A percentile compares a stretch with the other conserved stretches of the same genome.
These are phyloP conservation scores for Siderastrea radians DNA, from an alignment of 92 coral and sea anemone genomes.

Conservation along the genomic window DNA sequence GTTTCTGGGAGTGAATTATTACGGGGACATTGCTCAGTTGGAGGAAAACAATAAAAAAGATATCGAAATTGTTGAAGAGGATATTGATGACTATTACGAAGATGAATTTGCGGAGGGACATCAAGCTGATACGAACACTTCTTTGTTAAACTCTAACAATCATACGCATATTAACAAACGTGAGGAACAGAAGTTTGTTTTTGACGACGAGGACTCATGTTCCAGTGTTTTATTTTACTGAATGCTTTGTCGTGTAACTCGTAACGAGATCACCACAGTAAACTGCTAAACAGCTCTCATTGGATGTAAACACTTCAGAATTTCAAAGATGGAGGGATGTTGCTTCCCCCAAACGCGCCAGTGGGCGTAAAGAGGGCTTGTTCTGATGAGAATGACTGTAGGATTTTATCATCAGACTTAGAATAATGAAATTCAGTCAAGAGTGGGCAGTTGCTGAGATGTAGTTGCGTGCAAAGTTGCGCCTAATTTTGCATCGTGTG, in stretches of 20 bases:
- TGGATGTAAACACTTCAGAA: too few species aligned
- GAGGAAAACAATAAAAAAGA: constrained; percentile 3
- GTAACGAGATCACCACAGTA: too few species aligned
- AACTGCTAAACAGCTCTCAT: too few species aligned
- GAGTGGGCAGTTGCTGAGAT: too few species aligned
- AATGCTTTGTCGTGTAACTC: not conserved
- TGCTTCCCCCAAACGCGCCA: too few species aligned
- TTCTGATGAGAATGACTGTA: too few species aligned
- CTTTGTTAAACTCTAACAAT: constrained; percentile 14
- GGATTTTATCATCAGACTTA: too few species aligned
- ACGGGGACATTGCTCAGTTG: constrained; percentile 52
- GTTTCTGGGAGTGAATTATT: constrained; percentile 51
- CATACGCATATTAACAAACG: constrained; percentile 22
- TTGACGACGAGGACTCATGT: constrained; percentile 72
- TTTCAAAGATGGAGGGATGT: too few species aligned
- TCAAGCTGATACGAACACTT: constrained; percentile 9
- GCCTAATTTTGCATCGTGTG: too few species aligned
- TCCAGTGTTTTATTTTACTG: constrained; percentile 71
- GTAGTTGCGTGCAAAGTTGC: too few species aligned
- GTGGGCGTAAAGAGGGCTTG: too few species aligned
- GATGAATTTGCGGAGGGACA: constrained; percentile 10
- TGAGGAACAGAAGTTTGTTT: constrained; percentile 50
- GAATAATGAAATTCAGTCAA: too few species aligned
- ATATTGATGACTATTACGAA: constrained; percentile 50
- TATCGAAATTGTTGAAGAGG: constrained; percentile 37